Evolutionary conservation across 1,140 invertebrate species (phyloP).

Genomic region (Meloidogyne exigua): DNA sequence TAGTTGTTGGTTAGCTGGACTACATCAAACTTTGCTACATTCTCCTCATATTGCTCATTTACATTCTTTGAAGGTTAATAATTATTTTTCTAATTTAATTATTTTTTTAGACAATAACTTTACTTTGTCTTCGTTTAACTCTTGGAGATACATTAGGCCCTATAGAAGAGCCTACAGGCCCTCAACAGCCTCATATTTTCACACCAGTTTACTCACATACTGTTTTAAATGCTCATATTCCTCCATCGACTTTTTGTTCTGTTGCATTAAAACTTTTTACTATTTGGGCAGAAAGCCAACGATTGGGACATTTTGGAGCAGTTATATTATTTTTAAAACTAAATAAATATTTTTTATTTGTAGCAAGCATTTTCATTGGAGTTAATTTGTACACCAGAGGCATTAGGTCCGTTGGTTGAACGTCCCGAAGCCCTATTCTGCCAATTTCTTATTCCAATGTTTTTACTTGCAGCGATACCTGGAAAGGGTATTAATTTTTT

Average conservation of each 20-base stretch:
- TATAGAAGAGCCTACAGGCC: conserved; percentile 44
- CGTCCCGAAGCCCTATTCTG: conserved; percentile 90
- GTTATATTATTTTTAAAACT: background rate
- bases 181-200: conserved; percentile 50
- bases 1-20: conserved; percentile 83
- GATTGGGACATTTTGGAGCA: conserved; percentile 72
- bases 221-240: conserved; percentile 66
- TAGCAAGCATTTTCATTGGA: conserved; percentile 73
- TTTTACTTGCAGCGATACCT: conserved; percentile 83
- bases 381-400: conserved; percentile 83
- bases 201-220: conserved; percentile 65
- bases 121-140: conserved; percentile 64
- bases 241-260: conserved; percentile 81
- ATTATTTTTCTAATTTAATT: background rate
- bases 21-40: conserved; percentile 85
- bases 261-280: conserved; percentile 86
- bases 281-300: conserved; percentile 69
- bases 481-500: conserved; percentile 72
- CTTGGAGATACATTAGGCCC: conserved; percentile 41
- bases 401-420: conserved; percentile 82
- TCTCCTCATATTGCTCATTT: conserved; percentile 94
- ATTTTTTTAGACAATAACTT: conserved; percentile 20
- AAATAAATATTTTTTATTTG: conserved; percentile 14
- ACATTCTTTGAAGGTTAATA: conserved; percentile 82
- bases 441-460: conserved; percentile 91